Evolutionary conservation across 2,113 vertebrate species (phyloP).

Genomic region (Marmota flaviventris): DNA sequence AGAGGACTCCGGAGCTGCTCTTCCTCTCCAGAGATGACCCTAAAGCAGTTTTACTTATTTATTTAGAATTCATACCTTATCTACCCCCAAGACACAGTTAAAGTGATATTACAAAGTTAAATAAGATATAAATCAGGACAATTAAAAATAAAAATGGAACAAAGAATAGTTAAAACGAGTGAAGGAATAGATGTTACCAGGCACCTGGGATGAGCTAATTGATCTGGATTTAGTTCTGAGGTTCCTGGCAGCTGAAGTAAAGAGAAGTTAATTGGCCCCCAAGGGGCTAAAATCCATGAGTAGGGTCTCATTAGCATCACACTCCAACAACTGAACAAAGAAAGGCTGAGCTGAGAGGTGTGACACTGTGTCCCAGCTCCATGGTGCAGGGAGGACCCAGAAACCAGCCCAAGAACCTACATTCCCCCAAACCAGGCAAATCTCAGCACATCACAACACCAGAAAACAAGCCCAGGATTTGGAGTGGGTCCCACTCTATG

Average conservation of each 20-base stretch:
- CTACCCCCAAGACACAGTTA: slow-evolving; percentile 57
- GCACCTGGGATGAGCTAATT: slow-evolving; percentile 78
- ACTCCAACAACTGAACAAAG: slow-evolving; percentile 46
- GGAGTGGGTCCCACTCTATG: accelerated
- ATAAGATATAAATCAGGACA: slow-evolving; percentile 79
- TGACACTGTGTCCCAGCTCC: neutral
- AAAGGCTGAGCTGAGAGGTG: slow-evolving; percentile 23
- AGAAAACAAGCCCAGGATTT: neutral
- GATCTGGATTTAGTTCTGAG: slow-evolving; percentile 81
- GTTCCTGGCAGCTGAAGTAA: slow-evolving; percentile 74
- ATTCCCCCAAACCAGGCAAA: neutral
- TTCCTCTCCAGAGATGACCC: slow-evolving; percentile 15
- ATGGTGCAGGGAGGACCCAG: neutral
- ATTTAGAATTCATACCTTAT: slow-evolving; percentile 25
- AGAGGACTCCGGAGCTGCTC: neutral
- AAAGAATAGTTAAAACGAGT: slow-evolving; percentile 75
- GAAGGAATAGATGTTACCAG: slow-evolving; percentile 68
- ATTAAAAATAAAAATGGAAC: slow-evolving; percentile 81
- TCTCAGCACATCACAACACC: neutral
- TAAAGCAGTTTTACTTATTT: slow-evolving; percentile 28
- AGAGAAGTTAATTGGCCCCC: slow-evolving; percentile 81
- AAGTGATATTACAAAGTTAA: slow-evolving; percentile 75
- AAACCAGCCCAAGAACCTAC: neutral
- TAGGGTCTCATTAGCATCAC: slow-evolving; percentile 77
- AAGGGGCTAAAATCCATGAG: slow-evolving; percentile 70